Base-by-base conservation (phyloP, 2,888 invertebrate species). In the Pyralis farinalis region DNA sequence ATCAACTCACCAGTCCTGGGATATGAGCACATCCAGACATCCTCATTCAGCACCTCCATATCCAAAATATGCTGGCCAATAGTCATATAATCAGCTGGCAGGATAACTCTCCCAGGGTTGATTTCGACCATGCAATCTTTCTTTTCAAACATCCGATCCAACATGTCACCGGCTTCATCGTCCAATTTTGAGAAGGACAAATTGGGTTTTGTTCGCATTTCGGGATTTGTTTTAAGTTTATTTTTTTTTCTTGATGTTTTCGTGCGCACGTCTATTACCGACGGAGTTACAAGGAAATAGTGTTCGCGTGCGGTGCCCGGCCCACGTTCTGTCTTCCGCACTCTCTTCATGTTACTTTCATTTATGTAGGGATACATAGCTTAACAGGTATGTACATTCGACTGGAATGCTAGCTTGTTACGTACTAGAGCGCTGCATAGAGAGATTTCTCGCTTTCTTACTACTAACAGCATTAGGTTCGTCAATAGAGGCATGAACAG, bases 1-100 rank as follows among this genome's bases (percentile, higher is more conserved):
- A 20, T 27, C 16, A 1, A 68, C 84, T 79, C 69, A 96, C 97
- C 97, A 57, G 97, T 96, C 62, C 97, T 92, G 0, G 97, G 97
- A 85, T 94, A 97, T 7, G 97, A 97, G 32, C 95, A 92, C 72
- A 97, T 90, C 94, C 97, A 96, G 0, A 96, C 92, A 70, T 97
- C 97, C 53, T 93, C 94, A 2, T 92, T 90, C 39, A 92, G 84
- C 1, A 96, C 92, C 40, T 93, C 90, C 69, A 96, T 91, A 41
- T 94, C 92, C 42, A 93, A 72, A 42, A 96, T 94, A 52, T 92
- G 91, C 53, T 93, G 91, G 0, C 93, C 94, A 25, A 94, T 91
- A 8, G 92, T 91, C 55, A 90, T 86, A 58, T 92, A 96, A 56
- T 92, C 91, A 0, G 92, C 91, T 0, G 96, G 95, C 46, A 96